Conservation (phyloP, 2,113 vertebrate genomes). For the Neolamprologus sp. region DNA sequence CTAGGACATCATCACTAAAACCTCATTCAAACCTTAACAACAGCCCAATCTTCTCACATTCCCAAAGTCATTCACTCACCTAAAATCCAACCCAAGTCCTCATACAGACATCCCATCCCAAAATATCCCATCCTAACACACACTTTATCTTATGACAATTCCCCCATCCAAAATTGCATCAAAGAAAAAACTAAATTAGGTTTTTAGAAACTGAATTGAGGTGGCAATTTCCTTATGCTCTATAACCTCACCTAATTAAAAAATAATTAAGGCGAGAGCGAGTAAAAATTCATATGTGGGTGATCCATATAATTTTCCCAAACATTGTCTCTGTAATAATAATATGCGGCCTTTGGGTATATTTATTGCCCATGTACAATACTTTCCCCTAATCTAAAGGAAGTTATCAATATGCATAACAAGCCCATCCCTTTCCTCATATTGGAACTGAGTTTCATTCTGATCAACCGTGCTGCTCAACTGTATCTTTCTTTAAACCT, state of each 20-base stretch:
- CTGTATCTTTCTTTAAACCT: neutral
- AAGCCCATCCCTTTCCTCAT: neutral
- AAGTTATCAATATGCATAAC: constrained; percentile 29
- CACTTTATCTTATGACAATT: neutral
- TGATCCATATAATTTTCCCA: neutral
- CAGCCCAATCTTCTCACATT: neutral
- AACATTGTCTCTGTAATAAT: neutral
- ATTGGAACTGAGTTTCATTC: neutral
- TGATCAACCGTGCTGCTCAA: constrained; percentile 12
- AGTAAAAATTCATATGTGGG: neutral
- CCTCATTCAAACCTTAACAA: neutral
- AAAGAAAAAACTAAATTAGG: neutral
- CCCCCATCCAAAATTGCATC: neutral
- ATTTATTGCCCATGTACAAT: neutral
- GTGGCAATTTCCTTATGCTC: neutral
- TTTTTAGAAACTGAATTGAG: neutral
- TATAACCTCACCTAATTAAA: neutral
- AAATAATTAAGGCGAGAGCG: neutral
- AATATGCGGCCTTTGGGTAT: neutral
- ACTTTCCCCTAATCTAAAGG: neutral
- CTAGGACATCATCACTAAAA: neutral
- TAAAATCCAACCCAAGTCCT: neutral
- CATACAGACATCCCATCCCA: neutral
- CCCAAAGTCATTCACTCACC: rapidly evolving
- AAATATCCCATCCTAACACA: neutral